phyloP scores from a whole-genome alignment of 1,140 invertebrate genomes.

The Phocides pigmalion region DNA sequence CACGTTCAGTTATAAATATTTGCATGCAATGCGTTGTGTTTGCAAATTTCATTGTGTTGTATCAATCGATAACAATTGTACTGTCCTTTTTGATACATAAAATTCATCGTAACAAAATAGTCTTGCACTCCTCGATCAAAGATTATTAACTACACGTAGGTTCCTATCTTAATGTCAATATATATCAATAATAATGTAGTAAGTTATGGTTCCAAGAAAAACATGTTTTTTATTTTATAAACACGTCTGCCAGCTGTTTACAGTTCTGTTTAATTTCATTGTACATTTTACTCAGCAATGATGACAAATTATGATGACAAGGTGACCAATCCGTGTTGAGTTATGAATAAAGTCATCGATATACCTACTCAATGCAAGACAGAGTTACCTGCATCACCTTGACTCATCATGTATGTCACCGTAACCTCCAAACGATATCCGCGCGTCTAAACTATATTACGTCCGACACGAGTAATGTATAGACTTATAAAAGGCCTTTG shows the following conservation, averaged over 20 bases:
- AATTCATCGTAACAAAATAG: too few species aligned
- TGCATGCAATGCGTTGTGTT: slow-evolving; percentile 24
- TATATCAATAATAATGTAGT: too few species aligned
- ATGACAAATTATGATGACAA: slow-evolving; percentile 36
- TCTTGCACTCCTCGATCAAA: too few species aligned
- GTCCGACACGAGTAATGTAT: not conserved
- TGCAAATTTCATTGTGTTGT: slow-evolving; percentile 30
- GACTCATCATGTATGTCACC: slow-evolving; percentile 53
- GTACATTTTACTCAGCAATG: not conserved
- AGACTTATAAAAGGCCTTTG: not conserved
- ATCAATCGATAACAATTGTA: slow-evolving; percentile 11
- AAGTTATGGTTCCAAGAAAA: too few species aligned
- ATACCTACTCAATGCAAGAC: slow-evolving; percentile 20
- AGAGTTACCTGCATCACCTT: slow-evolving; percentile 52
- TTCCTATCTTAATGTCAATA: too few species aligned
- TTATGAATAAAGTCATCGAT: slow-evolving; percentile 29
- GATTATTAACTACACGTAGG: too few species aligned
- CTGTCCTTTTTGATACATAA: not conserved
- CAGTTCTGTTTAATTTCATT: not conserved
- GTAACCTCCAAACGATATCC: slow-evolving; percentile 39
- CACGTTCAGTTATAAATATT: slow-evolving; percentile 35
- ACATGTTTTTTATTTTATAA: too few species aligned
- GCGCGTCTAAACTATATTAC: not conserved
- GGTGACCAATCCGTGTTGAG: slow-evolving; percentile 4
- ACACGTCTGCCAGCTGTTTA: too few species aligned